A percentile compares a stretch with the other conserved stretches of the same genome.
Evolutionary conservation across 2,113 vertebrate genomes (phyloP).

Genomic region (Orthonyx spaldingii): DNA sequence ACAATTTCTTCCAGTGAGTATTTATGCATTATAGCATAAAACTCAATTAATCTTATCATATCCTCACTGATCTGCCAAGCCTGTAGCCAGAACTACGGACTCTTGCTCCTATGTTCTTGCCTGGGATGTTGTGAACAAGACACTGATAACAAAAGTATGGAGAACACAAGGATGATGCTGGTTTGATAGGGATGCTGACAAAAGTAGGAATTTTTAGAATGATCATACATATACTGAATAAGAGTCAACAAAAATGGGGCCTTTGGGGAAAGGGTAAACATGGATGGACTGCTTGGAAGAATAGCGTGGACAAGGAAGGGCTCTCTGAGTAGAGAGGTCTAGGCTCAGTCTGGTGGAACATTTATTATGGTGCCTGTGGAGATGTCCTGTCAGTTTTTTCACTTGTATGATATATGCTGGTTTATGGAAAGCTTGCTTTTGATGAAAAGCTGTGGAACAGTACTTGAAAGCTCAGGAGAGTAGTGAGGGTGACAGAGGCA

Average conservation of each 20-base stretch:
- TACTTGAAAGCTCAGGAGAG: neutral
- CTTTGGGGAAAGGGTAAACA: neutral
- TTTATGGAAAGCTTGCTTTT: neutral
- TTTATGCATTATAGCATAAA: neutral
- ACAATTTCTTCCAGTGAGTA: neutral
- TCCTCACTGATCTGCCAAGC: neutral
- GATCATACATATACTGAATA: neutral
- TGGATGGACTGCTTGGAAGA: neutral
- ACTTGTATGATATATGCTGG: neutral
- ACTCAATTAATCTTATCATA: neutral
- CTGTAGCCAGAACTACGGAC: neutral
- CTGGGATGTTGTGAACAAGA: neutral
- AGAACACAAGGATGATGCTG: neutral
- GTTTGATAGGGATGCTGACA: neutral
- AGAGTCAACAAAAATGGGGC: neutral
- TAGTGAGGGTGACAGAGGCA: neutral
- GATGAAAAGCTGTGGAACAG: neutral
- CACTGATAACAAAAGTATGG: neutral
- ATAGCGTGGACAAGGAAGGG: neutral
- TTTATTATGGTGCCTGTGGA: neutral
- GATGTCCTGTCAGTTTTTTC: neutral
- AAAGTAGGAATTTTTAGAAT: neutral
- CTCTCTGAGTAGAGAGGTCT: neutral
- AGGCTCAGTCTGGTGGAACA: neutral
- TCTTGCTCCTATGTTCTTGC: neutral